phyloP scores from a whole-genome alignment of 2,113 vertebrate species.

The Tonatia bakeri region DNA sequence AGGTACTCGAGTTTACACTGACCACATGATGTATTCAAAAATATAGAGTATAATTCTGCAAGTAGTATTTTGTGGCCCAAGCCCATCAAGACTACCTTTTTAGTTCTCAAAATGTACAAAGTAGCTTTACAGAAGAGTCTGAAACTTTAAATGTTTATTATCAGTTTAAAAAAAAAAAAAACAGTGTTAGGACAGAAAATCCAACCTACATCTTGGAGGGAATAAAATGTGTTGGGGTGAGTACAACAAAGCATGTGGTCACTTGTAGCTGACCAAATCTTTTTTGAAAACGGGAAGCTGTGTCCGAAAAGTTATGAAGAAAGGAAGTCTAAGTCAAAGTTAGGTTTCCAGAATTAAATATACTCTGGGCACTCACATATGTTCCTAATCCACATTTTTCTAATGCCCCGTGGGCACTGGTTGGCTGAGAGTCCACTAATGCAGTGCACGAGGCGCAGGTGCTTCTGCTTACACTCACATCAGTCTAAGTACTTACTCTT shows the following conservation, averaged over 20 bases:
- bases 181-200: neutral
- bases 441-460: neutral
- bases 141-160: neutral
- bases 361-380: neutral
- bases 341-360: neutral
- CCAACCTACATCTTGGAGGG: neutral
- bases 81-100: neutral
- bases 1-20: neutral
- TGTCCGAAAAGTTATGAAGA: neutral
- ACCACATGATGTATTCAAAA: slow-evolving; percentile 27
- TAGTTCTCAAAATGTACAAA: neutral
- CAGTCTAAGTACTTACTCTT: neutral
- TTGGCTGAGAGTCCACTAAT: neutral
- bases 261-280: neutral
- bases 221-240: neutral
- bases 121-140: neutral
- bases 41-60: neutral
- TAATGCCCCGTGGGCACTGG: neutral
- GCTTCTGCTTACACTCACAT: neutral
- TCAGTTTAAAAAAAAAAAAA: slow-evolving; percentile 24
- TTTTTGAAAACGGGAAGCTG: neutral
- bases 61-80: neutral
- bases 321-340: neutral
- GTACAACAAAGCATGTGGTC: neutral
- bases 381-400: neutral